A percentile compares a stretch with the other conserved stretches of the same genome.
phyloP scores from a whole-genome alignment of 1,140 invertebrate species.

The Radopholus similis region DNA sequence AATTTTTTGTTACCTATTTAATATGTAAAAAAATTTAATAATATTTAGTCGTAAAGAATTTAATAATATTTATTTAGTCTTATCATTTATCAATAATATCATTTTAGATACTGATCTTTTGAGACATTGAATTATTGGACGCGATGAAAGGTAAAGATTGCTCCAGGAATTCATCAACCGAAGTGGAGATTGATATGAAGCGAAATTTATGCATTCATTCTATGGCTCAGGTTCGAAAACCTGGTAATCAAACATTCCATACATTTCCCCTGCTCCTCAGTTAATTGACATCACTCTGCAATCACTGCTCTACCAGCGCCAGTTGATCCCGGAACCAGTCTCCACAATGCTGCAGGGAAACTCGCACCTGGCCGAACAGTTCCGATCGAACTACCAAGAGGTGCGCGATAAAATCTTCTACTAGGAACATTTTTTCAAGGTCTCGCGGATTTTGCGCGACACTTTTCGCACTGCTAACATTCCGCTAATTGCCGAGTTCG shows the following conservation, averaged over 20 bases:
- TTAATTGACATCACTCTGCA: conserved; percentile 25
- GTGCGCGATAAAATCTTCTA: conserved; percentile 4
- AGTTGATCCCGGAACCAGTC: conserved; percentile 28
- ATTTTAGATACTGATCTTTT: too few species aligned
- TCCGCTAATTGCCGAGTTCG: conserved; percentile 14
- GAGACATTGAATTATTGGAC: too few species aligned
- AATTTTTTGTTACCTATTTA: too few species aligned
- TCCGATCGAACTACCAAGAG: conserved; percentile 5
- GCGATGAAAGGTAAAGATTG: not conserved
- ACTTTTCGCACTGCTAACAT: conserved; percentile 21
- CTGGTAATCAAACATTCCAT: too few species aligned
- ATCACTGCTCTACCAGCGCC: conserved; percentile 29
- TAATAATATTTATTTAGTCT: too few species aligned
- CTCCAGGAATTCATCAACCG: not conserved
- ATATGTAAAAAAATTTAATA: too few species aligned
- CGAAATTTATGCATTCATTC: conserved; percentile 27
- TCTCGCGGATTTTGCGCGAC: conserved; percentile 3
- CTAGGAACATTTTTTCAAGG: conserved; percentile 11
- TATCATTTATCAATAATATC: too few species aligned
- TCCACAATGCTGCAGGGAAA: not conserved
- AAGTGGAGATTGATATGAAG: conserved; percentile 17
- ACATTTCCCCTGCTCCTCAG: not conserved
- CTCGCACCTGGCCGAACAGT: not conserved
- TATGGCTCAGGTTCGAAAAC: conserved; percentile 22
- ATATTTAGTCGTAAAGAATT: too few species aligned